Percentiles rank a stretch among this genome's conserved stretches.
phyloP scores from a whole-genome alignment of 2,888 invertebrate genomes.

The Zele albiditarsus region DNA sequence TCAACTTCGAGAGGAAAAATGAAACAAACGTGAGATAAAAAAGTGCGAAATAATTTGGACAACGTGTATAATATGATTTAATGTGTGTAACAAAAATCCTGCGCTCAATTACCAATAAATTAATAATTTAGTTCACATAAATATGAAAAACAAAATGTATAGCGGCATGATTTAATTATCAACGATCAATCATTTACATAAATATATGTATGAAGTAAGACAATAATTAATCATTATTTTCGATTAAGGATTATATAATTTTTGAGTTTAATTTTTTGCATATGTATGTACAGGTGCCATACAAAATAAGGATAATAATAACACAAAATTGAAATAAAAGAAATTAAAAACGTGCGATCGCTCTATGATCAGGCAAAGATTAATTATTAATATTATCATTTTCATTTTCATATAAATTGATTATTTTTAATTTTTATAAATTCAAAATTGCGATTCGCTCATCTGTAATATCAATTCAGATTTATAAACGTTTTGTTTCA shows the following conservation, averaged over 20 bases:
- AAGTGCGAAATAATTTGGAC: conserved; percentile 37
- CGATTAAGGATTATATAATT: conserved; percentile 10
- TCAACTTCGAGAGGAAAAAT: not conserved
- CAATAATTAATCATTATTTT: conserved; percentile 20
- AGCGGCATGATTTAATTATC: conserved; percentile 31
- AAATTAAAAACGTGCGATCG: conserved; percentile 14
- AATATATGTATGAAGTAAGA: conserved; percentile 3
- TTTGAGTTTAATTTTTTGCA: conserved; percentile 38
- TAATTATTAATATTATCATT: not conserved
- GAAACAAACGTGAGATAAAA: not conserved
- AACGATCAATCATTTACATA: not conserved
- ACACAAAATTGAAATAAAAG: conserved; percentile 16
- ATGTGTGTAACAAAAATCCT: conserved; percentile 44
- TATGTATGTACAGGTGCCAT: conserved; percentile 57
- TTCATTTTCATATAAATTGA: too few relatives aligned
- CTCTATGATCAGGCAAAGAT: not conserved
- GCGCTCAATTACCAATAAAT: conserved; percentile 50
- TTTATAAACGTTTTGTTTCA: not conserved
- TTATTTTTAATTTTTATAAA: not conserved
- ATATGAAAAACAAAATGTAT: conserved; percentile 14
- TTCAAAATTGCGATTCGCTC: not conserved
- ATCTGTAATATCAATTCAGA: not conserved
- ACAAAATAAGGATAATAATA: conserved; percentile 30
- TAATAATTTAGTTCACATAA: conserved; percentile 31
- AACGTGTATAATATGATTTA: conserved; percentile 45